phyloP scores from a whole-genome alignment of 2,888 invertebrate genomes.

The Drosophila macrospina region DNA sequence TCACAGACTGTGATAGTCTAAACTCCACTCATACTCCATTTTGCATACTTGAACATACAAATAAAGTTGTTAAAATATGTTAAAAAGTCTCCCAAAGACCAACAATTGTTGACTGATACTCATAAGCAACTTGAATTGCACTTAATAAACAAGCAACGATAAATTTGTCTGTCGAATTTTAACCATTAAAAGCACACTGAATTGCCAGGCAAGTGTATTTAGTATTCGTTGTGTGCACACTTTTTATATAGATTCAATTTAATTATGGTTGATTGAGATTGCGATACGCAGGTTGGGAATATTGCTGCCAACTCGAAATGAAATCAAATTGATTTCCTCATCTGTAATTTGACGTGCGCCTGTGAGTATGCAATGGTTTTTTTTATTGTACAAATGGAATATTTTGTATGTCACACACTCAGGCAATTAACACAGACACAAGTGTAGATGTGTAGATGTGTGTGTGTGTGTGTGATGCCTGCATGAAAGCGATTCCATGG shows the following conservation, averaged over 20 bases:
- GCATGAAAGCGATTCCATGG: conserved; percentile 61
- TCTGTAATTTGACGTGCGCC: conserved; percentile 23
- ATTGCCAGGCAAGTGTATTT: conserved; percentile 18
- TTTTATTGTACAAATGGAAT: conserved; percentile 8
- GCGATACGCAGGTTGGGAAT: conserved; percentile 23
- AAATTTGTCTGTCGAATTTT: not conserved
- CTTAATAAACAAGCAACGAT: too few species aligned
- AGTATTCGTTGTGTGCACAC: not conserved
- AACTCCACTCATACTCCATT: too few species aligned
- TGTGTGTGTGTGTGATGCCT: conserved; percentile 32
- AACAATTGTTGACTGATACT: not conserved
- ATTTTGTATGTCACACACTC: conserved; percentile 44
- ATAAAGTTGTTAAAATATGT: too few species aligned
- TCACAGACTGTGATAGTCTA: too few species aligned
- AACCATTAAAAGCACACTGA: not conserved
- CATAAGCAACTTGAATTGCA: not conserved
- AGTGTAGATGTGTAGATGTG: conserved; percentile 17
- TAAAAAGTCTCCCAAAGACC: not conserved
- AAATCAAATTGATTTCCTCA: conserved; percentile 69
- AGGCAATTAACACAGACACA: conserved; percentile 71
- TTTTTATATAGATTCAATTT: conserved; percentile 17
- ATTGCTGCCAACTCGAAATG: conserved; percentile 53
- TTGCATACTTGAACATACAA: too few species aligned
- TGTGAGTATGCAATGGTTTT: conserved; percentile 41
- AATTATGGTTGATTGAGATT: conserved; percentile 19